Base-by-base conservation (phyloP, 2,113 vertebrate genomes). In the Cricetomys ansorgei region DNA sequence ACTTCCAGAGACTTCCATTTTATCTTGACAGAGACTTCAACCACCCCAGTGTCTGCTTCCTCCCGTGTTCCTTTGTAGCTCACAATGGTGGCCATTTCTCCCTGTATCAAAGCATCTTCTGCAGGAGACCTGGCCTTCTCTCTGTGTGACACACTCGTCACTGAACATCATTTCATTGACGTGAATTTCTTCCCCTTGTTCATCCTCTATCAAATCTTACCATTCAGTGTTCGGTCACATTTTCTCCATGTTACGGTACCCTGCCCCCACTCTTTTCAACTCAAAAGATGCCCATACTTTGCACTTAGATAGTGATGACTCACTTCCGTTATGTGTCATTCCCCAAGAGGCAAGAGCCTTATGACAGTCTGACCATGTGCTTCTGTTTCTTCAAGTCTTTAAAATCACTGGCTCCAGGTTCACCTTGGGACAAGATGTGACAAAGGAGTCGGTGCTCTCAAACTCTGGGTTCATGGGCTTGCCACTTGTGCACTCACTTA, bases 81-180 rank as follows among this genome's bases (percentile, higher is more conserved):
- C n/a, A 0, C 15, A 25, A 12, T 1, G 0, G 21, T 73, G 6
- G 2, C 3, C 21, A 8, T 10, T 55, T 50, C 45, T 62, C 50
- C 59, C 15, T 1, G 16, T 21, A 5, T n/a, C n/a, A 7, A 21
- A n/a, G 11, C 0, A 2, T 21, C 75, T 40, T 73, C 70, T 77
- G 29, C 48, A 64, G 57, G 43, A 88, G 16, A 11, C 3, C 21
- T 31, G 48, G 25, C 37, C n/a, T 90, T 50, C 50, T 65, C 48
- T 70, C 7, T 45, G 3, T 48, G 27, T 27, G 45, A 85, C n/a
- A 75, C 70, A 17, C 40, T 59, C n/a, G 2, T 43, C 0, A 4
- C 5, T 9, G 0, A 0, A 0, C 21, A 13, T 31, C 15, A 5
- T 13, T 21, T 16, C 45, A 0, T 5, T 40, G 55, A 10, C 2